Evolutionary conservation across 64 coral and sea anemone genomes (phyloP), one percentile per base, ranked within the genome.

Genomic region (Stylophora pistillata): DNA sequence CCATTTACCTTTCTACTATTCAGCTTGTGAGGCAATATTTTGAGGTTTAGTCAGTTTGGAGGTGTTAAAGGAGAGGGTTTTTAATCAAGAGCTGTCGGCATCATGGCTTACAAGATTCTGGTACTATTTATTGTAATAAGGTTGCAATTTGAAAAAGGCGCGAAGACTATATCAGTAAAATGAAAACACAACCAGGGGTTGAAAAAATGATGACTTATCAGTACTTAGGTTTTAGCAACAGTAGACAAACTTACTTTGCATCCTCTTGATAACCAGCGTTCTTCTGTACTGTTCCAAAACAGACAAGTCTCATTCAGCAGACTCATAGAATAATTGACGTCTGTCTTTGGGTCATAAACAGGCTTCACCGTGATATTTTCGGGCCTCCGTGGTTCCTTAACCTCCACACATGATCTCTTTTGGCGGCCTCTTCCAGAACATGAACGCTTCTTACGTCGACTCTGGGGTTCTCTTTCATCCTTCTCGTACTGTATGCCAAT

Each of bases 391-490:
- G 77, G 61, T 15, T 80, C 59, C 62, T 78, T 89, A 21, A 26
- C 25, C 30, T 89, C 75, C 26, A 89, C 58, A n/a, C 88, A 89
- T 71, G 88, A 65, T 81, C 77, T 58, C 77, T 89, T 89, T 53
- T 80, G 58, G 25, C 77, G 58, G 21, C 62, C 62, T 27, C 61
- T n/a, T 17, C 37, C 65, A 15, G 41, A 89, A 58, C 74, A 80
- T 3, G 75, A 89, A 34, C 88, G 13, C n/a, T 33, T 34, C 14
- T 66, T 71, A 73, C 58, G 68, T 13, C 73, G 70, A n/a, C 30
- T 20, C 15, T 53, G 21, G 13, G 15, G 0, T 1, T 12, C 18
- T 25, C 23, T 7, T 26, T 57, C 20, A 18, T n/a, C 63, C 55
- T 21, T 20, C 21, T 73, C 25, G 56, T 74, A 58, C 11, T 28